Evolutionary conservation across 1,140 invertebrate genomes (phyloP), one percentile per base, ranked within the genome.

Genomic region (Drosophila yakuba): DNA sequence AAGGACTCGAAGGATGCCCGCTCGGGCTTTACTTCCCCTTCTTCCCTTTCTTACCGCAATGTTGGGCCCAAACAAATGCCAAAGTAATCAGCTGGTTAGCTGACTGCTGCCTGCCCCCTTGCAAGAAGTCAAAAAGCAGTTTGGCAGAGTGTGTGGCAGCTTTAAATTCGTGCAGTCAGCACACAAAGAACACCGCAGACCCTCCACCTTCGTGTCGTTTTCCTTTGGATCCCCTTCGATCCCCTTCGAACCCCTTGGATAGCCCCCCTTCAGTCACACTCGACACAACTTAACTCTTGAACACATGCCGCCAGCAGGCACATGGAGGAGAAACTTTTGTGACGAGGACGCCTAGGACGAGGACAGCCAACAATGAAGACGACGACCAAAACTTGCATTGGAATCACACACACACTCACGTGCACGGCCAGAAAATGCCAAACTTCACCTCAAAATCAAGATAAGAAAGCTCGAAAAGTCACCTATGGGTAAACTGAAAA

Each of bases 261-360:
- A 10, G 32, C 32, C 17, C 41, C 54, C 60, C 35, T 51, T 55
- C 15, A 64, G 75, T 61, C 79, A 83, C 79, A 83, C 68, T 82
- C 62, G 79, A 78, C 76, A 82, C 74, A 86, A 86, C 83, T 86
- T 86, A 89, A 89, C 79, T 86, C 80, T 88, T 79, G 79, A 86
- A 88, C 83, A 86, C 84, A 89, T 86, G 83, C 83, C 84, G 83
- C 83, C 83, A 89, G 84, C 82, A 86, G 82, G 83, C 83, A 88
- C 83, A 86, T 77, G 61, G 67, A 79, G 76, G 79, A 72, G 84
- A 83, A 86, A 86, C 84, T 86, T 86, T 86, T 86, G 62, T 82
- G 81, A 72, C 58, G 81, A 15, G 41, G 41, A 74, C 54, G 80
- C 66, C 64, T 48, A 62, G 44, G 74, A 76, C 51, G 57, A 57